Conservation (phyloP, 37 sponge, comb jelly and placozoan species). For the Hormiphora californensis region DNA sequence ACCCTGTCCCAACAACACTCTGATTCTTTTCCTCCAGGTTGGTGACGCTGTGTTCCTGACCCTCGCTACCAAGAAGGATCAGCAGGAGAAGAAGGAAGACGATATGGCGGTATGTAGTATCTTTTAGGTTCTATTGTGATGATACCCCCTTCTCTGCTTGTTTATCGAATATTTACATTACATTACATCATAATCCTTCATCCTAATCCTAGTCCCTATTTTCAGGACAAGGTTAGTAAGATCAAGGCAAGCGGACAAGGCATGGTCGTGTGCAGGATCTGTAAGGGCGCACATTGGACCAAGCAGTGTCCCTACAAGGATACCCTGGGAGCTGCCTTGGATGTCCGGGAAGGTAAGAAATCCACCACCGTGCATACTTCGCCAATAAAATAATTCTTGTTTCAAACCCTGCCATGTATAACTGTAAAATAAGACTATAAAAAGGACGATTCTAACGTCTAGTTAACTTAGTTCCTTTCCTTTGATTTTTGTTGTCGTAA, state of each 20-base stretch:
- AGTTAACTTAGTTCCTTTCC: too few relatives aligned
- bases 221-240: slow-evolving; percentile 75
- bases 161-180: background rate
- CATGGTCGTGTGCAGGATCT: slow-evolving; percentile 86
- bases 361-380: too few relatives aligned
- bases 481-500: too few relatives aligned
- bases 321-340: slow-evolving; percentile 60
- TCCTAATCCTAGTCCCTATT: background rate
- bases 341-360: background rate
- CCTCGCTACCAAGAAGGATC: slow-evolving; percentile 68
- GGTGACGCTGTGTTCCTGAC: slow-evolving; percentile 86
- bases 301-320: slow-evolving; percentile 90
- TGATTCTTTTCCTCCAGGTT: too few relatives aligned
- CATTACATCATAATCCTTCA: background rate
- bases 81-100: slow-evolving; percentile 23
- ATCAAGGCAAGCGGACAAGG: slow-evolving; percentile 60
- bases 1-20: too few relatives aligned
- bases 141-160: background rate
- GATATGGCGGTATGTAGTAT: slow-evolving; percentile 11
- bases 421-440: too few relatives aligned
- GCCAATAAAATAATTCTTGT: too few relatives aligned
- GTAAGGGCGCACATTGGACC: slow-evolving; percentile 94
- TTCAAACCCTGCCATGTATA: too few relatives aligned
- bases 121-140: background rate
- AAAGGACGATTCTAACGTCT: too few relatives aligned